Conservation (phyloP, 2,113 vertebrate genomes). For the Brachypodius melanocephalos region DNA sequence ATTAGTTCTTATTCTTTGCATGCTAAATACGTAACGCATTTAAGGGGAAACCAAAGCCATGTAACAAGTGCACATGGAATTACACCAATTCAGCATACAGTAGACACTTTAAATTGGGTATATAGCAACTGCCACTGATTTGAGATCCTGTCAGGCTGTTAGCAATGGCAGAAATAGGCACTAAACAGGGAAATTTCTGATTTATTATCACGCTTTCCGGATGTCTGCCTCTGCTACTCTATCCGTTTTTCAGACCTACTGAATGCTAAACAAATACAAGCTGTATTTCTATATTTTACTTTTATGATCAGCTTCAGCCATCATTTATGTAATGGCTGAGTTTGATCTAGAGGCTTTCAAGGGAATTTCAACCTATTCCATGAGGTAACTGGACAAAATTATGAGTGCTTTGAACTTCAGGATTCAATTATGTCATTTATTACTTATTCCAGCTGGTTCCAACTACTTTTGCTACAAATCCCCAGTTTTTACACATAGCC, state of each 20-base stretch:
- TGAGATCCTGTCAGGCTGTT: background rate
- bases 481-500: background rate
- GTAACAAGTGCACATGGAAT: background rate
- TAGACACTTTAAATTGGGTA: background rate
- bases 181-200: background rate
- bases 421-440: background rate
- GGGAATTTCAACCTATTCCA: background rate
- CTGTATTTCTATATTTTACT: background rate
- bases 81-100: background rate
- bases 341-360: background rate
- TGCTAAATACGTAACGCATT: background rate
- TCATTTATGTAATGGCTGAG: background rate
- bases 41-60: background rate
- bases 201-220: background rate
- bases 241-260: background rate
- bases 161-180: background rate
- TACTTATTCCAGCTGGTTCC: background rate
- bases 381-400: background rate
- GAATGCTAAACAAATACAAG: background rate
- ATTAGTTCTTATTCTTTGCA: slow-evolving; percentile 41
- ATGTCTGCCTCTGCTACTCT: background rate
- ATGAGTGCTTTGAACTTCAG: background rate
- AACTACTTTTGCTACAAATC: background rate
- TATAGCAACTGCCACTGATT: background rate
- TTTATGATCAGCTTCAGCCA: background rate